These are phyloP conservation scores for Mimumesa dahlbomi DNA, from an alignment of 2,888 invertebrate species.

Conservation along the genomic window DNA sequence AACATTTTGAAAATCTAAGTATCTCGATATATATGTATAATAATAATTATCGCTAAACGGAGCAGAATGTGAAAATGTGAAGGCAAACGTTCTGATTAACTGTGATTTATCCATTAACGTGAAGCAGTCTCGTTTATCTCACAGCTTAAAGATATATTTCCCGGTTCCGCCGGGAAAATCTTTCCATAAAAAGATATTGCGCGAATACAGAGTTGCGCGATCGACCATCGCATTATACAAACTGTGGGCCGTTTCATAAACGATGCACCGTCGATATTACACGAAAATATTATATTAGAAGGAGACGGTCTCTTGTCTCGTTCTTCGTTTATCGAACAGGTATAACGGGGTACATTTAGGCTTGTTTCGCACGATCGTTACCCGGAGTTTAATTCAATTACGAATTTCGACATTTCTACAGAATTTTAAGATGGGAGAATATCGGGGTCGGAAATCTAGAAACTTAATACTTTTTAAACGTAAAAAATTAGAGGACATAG, in stretches of 20 bases:
- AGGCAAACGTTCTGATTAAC: background rate
- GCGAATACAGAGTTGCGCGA: conserved; percentile 26
- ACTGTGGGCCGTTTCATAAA: conserved; percentile 43
- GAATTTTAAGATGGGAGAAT: too few relatives aligned
- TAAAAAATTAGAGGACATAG: too few relatives aligned
- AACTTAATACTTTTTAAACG: too few relatives aligned
- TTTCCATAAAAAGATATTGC: conserved; percentile 37
- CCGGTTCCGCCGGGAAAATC: conserved; percentile 2
- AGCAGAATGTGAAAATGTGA: conserved; percentile 2
- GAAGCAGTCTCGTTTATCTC: conserved; percentile 4
- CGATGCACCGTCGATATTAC: conserved; percentile 39
- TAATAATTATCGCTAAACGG: too few relatives aligned
- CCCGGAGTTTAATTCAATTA: too few relatives aligned
- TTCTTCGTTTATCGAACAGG: background rate
- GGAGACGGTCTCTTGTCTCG: background rate
- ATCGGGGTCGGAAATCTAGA: too few relatives aligned
- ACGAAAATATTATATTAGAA: conserved; percentile 43
- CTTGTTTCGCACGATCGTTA: too few relatives aligned
- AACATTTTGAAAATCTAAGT: too few relatives aligned
- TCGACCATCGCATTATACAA: conserved; percentile 50
- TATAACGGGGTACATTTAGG: background rate
- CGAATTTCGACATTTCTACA: too few relatives aligned
- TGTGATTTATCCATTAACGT: background rate
- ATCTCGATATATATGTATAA: too few relatives aligned
- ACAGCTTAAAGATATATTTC: background rate